phyloP scores from a whole-genome alignment of 1,140 invertebrate genomes.

The Pinna nobilis region DNA sequence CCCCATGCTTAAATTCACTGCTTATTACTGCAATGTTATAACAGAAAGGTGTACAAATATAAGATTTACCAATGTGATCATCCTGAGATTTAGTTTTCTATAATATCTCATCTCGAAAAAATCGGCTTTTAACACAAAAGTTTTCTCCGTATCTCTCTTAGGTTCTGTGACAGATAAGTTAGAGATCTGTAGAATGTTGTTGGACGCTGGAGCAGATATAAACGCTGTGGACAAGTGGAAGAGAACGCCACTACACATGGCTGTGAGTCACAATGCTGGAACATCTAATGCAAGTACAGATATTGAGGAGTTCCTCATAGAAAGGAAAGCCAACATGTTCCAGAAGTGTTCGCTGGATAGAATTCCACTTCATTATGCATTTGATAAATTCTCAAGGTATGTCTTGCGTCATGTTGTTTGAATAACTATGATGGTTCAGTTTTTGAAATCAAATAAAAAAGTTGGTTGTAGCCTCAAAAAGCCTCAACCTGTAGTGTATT shows the following conservation, averaged over 20 bases:
- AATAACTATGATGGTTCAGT: no score
- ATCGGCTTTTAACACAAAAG: neutral
- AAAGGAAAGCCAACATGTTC: conserved; percentile 61
- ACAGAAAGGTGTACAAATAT: no score
- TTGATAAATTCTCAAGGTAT: conserved; percentile 66
- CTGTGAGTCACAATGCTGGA: conserved; percentile 70
- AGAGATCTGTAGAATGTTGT: conserved; percentile 34
- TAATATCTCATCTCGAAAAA: neutral
- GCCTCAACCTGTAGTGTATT: no score
- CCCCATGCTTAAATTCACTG: no score
- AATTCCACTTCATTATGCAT: conserved; percentile 76
- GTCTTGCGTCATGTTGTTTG: neutral
- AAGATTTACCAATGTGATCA: no score
- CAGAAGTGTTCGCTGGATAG: conserved; percentile 52
- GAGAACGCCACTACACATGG: conserved; percentile 67
- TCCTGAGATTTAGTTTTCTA: conserved; percentile 53
- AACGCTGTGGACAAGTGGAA: conserved; percentile 54
- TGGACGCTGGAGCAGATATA: conserved; percentile 59
- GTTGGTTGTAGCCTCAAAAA: no score
- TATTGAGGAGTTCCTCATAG: conserved; percentile 67
- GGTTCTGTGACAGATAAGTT: neutral
- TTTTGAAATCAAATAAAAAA: no score
- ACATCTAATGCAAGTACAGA: conserved; percentile 68
- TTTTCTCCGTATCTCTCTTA: neutral
- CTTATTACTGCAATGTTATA: no score